These are phyloP conservation scores for Phodopus roborovskii DNA, from an alignment of 2,113 vertebrate genomes.

Conservation along the genomic window DNA sequence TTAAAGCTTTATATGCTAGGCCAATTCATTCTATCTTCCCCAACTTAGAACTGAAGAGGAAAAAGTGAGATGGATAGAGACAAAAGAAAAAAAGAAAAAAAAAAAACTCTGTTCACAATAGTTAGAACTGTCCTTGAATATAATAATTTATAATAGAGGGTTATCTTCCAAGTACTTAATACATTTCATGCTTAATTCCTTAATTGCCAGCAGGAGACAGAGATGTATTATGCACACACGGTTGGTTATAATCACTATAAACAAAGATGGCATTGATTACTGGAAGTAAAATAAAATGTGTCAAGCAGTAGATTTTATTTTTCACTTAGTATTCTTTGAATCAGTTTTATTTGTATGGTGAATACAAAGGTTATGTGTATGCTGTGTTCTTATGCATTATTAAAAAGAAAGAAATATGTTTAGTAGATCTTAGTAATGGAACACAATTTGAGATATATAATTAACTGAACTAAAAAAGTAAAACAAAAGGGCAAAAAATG, in stretches of 20 bases:
- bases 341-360: not conserved
- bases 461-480: not conserved
- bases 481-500: not conserved
- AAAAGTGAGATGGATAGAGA: not conserved
- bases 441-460: not conserved
- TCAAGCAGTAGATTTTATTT: not conserved
- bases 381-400: not conserved
- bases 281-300: not conserved
- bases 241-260: not conserved
- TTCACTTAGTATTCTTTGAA: not conserved
- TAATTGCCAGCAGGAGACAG: not conserved
- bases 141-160: not conserved
- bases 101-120: no score
- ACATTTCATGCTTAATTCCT: not conserved
- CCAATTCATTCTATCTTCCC: not conserved
- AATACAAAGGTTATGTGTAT: not conserved
- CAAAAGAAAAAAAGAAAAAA: no score
- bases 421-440: not conserved
- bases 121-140: not conserved
- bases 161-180: not conserved
- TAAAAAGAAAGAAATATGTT: not conserved
- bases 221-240: not conserved
- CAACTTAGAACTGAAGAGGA: not conserved
- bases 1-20: not conserved
- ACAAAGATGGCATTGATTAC: conserved; percentile 17